These are phyloP conservation scores for Crotalus helleri DNA, from an alignment of 2,113 vertebrate genomes.

Conservation along the genomic window DNA sequence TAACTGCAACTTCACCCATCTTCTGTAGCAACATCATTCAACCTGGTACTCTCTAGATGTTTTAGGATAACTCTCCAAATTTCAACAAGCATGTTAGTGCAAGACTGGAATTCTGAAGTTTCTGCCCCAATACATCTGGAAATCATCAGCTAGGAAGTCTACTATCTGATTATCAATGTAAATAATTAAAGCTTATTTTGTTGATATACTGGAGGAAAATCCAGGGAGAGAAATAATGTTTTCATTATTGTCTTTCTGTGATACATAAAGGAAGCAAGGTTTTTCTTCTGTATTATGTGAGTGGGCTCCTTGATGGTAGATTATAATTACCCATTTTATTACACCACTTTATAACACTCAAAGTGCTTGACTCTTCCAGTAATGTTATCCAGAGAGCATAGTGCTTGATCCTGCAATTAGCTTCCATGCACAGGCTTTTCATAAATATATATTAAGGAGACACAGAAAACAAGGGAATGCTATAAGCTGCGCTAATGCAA, in stretches of 20 bases:
- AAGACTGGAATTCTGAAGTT: neutral
- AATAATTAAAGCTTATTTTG: neutral
- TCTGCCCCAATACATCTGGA: neutral
- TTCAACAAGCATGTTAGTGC: neutral
- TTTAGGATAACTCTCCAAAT: neutral
- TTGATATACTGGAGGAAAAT: neutral
- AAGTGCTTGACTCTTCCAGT: slow-evolving; percentile 24
- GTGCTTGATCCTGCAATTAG: neutral
- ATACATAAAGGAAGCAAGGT: neutral
- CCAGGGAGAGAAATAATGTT: neutral
- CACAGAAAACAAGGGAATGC: slow-evolving; percentile 22
- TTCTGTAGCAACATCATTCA: neutral
- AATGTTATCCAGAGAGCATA: slow-evolving; percentile 10
- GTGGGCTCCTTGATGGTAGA: neutral
- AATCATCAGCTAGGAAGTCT: neutral
- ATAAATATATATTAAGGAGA: slow-evolving; percentile 21
- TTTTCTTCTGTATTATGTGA: neutral
- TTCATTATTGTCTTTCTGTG: neutral
- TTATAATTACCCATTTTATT: slow-evolving; percentile 21
- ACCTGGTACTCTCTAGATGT: neutral
- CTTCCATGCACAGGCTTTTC: neutral
- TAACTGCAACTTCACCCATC: neutral
- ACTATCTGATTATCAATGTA: neutral
- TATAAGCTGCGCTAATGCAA: slow-evolving; percentile 24
- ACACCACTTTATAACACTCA: slow-evolving; percentile 8